These are phyloP conservation scores for Cheilosia impressa DNA, from an alignment of 2,888 invertebrate genomes.

Conservation along the genomic window DNA sequence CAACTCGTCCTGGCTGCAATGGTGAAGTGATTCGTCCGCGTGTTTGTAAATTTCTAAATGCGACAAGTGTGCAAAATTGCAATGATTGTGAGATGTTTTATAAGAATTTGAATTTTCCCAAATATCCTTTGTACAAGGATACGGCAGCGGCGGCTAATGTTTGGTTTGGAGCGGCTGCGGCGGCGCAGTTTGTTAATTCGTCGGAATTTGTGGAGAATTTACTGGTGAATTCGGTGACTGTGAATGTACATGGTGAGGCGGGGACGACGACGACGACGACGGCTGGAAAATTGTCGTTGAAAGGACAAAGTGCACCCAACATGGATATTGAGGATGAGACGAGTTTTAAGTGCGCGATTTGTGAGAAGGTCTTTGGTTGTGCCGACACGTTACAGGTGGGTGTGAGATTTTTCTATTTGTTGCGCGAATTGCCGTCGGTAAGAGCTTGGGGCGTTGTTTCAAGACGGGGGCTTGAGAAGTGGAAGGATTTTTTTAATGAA, in stretches of 20 bases:
- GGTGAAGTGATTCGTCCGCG: constrained; percentile 70
- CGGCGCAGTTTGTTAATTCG: constrained; percentile 60
- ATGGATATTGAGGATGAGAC: constrained; percentile 79
- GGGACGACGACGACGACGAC: not conserved
- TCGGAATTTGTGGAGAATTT: constrained; percentile 75
- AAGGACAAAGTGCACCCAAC: constrained; percentile 3
- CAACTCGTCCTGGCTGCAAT: constrained; percentile 46
- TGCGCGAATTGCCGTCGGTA: not conserved
- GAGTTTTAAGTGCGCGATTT: constrained; percentile 82
- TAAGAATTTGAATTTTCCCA: constrained; percentile 74
- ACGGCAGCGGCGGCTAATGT: constrained; percentile 40
- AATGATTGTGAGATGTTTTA: constrained; percentile 76
- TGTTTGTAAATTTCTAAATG: constrained; percentile 70
- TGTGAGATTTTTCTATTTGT: constrained; percentile 5
- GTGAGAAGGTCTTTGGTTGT: constrained; percentile 83
- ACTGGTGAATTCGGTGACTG: constrained; percentile 71
- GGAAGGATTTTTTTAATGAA: too few species aligned
- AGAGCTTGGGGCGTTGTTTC: not conserved
- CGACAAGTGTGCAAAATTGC: constrained; percentile 60
- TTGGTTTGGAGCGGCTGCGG: constrained; percentile 61
- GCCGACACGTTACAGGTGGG: constrained; percentile 82
- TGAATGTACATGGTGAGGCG: constrained; percentile 56
- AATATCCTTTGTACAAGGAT: constrained; percentile 67
- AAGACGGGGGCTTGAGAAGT: not conserved
- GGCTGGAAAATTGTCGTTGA: constrained; percentile 24